Evolutionary conservation across 2,888 invertebrate genomes (phyloP).

Genomic region (Thymelicus acteon): DNA sequence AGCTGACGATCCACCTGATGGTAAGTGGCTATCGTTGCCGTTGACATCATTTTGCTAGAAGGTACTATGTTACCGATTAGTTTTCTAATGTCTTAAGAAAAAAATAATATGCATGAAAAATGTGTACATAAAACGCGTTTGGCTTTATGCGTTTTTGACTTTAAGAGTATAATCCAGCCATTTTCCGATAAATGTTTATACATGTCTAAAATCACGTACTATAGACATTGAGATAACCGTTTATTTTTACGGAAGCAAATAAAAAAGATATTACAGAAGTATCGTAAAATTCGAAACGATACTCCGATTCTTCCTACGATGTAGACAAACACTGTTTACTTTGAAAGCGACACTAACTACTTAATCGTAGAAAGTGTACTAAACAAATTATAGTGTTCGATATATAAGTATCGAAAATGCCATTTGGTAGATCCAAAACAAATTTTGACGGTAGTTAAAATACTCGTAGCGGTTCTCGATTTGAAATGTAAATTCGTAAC

Average conservation of each 20-base stretch:
- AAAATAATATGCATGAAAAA: not conserved
- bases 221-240: not conserved
- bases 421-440: conserved; percentile 38
- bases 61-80: too few species aligned
- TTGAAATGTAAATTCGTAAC: conserved; percentile 12
- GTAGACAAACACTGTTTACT: conserved; percentile 62
- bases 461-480: not conserved
- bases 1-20: too few species aligned
- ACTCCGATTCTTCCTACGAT: conserved; percentile 58
- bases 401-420: conserved; percentile 42
- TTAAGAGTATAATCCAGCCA: not conserved
- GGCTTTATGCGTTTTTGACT: too few species aligned
- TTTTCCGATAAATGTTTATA: not conserved
- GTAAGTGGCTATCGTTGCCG: too few species aligned
- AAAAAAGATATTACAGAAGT: conserved; percentile 19
- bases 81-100: too few species aligned
- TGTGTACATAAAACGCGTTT: not conserved
- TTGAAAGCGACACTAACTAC: conserved; percentile 75
- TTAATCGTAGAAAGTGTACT: conserved; percentile 74
- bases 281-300: conserved; percentile 21
- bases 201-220: not conserved
- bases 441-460: conserved; percentile 46
- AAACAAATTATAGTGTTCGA: conserved; percentile 64
- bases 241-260: conserved; percentile 22
- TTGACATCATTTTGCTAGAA: too few species aligned